Conservation (phyloP, 2,113 vertebrate genomes). For the Propithecus coquereli region DNA sequence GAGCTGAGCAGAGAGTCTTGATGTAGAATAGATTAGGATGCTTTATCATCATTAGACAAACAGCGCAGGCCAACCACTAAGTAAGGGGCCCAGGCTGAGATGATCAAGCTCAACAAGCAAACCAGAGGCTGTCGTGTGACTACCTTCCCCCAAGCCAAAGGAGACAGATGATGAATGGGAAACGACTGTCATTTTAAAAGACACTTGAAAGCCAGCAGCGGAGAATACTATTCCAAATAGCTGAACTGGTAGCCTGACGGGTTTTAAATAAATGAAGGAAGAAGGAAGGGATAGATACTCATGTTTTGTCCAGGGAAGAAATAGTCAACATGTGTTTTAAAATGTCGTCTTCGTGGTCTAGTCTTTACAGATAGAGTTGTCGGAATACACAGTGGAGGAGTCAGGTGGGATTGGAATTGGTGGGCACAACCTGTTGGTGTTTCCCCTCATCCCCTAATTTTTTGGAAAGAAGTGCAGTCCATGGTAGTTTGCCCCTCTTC, state of each 20-base stretch:
- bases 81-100: neutral
- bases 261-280: neutral
- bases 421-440: neutral
- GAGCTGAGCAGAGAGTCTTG: neutral
- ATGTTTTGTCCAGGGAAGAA: neutral
- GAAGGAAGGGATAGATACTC: neutral
- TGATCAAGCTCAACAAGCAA: neutral
- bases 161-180: neutral
- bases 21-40: neutral
- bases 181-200: neutral
- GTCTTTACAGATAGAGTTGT: neutral
- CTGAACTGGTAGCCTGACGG: neutral
- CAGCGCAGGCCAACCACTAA: rapidly evolving
- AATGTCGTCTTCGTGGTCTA: neutral
- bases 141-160: neutral
- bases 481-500: neutral
- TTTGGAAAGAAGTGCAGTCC: neutral
- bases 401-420: neutral
- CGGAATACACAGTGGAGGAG: too few species aligned
- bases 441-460: neutral
- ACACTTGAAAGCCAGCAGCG: neutral
- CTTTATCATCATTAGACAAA: neutral
- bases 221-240: neutral
- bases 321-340: neutral
- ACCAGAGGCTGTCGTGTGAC: neutral